Percentiles rank a stretch among this genome's conserved stretches.
phyloP scores from a whole-genome alignment of 2,113 vertebrate genomes.

The Rhynchomys soricoides region DNA sequence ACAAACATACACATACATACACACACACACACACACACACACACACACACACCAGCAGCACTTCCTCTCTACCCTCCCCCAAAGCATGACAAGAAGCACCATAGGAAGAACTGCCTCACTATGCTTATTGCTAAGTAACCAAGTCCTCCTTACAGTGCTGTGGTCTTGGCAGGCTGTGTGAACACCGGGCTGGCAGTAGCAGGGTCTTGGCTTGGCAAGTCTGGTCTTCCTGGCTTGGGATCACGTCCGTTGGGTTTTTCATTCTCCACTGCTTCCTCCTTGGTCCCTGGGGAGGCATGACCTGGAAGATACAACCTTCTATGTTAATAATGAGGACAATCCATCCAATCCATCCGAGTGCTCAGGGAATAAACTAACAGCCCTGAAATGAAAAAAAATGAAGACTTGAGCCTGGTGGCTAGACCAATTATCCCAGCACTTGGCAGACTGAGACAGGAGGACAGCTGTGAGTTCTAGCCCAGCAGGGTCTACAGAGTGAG shows the following conservation, averaged over 20 bases:
- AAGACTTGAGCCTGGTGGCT: background rate
- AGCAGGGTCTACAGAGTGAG: background rate
- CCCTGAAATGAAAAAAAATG: background rate
- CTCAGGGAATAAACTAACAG: background rate
- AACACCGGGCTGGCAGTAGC: slow-evolving; percentile 78
- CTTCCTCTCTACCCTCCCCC: slow-evolving; percentile 31
- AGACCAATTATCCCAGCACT: no score
- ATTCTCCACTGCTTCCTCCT: slow-evolving; percentile 82
- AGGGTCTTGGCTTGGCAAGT: slow-evolving; percentile 82
- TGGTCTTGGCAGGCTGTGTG: slow-evolving; percentile 83
- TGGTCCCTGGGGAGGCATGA: slow-evolving; percentile 79
- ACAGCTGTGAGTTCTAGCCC: background rate
- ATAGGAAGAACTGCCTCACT: background rate
- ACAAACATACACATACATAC: background rate
- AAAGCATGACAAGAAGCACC: background rate
- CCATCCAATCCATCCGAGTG: background rate
- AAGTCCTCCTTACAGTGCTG: slow-evolving; percentile 85
- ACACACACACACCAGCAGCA: slow-evolving; percentile 41
- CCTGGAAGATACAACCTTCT: slow-evolving; percentile 83
- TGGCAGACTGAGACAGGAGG: background rate
- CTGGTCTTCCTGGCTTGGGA: slow-evolving; percentile 84
- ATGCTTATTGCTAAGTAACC: background rate
- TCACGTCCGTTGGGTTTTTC: slow-evolving; percentile 78
- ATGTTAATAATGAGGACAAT: background rate
- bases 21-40: background rate